Evolutionary conservation across 2,113 vertebrate genomes (phyloP).

Genomic region (Ramphastos sulfuratus): DNA sequence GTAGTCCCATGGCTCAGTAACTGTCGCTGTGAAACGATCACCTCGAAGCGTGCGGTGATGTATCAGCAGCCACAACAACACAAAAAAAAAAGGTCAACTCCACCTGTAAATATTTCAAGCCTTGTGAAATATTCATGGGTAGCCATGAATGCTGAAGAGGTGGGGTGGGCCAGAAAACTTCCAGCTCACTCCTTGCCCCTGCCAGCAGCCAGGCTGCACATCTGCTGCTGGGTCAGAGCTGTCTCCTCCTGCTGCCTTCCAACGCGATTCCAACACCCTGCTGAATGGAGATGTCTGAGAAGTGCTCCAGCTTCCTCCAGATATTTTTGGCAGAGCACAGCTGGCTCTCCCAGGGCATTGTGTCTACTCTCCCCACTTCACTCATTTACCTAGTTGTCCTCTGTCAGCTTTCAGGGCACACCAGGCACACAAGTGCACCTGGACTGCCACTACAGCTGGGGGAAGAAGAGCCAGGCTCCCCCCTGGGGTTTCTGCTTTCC

Average conservation of each 20-base stretch:
- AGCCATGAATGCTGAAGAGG: constrained; percentile 7
- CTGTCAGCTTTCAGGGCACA: neutral
- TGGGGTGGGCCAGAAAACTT: neutral
- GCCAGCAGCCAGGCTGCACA: neutral
- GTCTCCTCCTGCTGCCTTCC: neutral
- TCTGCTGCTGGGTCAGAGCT: neutral
- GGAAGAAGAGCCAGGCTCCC: neutral
- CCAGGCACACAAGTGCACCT: neutral
- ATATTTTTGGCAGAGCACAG: neutral
- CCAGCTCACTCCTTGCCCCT: neutral
- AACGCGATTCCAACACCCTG: neutral
- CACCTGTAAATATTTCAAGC: constrained; percentile 37
- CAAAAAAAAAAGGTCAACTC: constrained; percentile 19
- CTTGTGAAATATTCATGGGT: constrained; percentile 34
- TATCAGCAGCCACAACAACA: neutral
- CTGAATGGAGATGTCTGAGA: neutral
- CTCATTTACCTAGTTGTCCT: neutral
- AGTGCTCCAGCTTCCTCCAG: neutral
- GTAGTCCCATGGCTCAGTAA: neutral
- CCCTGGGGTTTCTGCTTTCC: too few relatives aligned
- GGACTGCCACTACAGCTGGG: accelerated
- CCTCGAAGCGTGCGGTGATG: neutral
- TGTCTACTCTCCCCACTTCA: neutral
- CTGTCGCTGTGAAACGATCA: neutral
- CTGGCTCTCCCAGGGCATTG: neutral